phyloP scores from a whole-genome alignment of 2,888 invertebrate species.

The Dimorphilus gyrociliatus region DNA sequence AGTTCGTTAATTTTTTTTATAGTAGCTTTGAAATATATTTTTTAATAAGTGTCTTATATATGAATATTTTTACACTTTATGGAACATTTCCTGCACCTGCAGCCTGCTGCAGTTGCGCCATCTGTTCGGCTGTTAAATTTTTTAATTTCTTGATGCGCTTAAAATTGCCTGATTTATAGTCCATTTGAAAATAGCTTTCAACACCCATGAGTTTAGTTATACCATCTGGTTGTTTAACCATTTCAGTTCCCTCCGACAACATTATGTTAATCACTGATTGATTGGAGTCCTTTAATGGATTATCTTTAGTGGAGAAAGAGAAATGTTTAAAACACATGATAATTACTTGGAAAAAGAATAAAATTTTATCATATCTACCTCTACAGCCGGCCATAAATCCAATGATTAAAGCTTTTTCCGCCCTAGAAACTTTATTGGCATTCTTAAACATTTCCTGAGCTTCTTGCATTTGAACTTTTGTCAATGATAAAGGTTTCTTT shows the following conservation, averaged over 20 bases:
- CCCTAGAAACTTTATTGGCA: constrained; percentile 83
- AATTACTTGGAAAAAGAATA: no score
- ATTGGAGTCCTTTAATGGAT: constrained; percentile 94
- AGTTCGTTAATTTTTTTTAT: no score
- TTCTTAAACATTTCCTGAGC: constrained; percentile 94
- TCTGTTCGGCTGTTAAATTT: constrained; percentile 40
- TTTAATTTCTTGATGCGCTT: constrained; percentile 78
- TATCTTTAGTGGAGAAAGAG: constrained; percentile 47
- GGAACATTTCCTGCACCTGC: no score
- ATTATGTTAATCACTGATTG: constrained; percentile 89
- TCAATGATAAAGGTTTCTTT: constrained; percentile 16
- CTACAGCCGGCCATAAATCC: constrained; percentile 97
- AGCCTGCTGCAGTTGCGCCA: no score
- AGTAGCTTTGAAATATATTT: no score
- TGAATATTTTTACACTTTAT: no score
- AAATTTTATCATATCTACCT: constrained; percentile 44
- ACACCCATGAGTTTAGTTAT: constrained; percentile 59
- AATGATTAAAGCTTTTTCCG: constrained; percentile 88
- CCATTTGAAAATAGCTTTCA: constrained; percentile 95
- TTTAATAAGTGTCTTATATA: no score
- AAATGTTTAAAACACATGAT: constrained; percentile 3
- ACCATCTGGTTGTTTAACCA: constrained; percentile 63
- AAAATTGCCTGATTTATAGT: constrained; percentile 94
- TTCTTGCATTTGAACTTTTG: constrained; percentile 88
- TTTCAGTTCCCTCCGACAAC: constrained; percentile 75